These are phyloP conservation scores for Callopanchax toddi DNA, from an alignment of 2,113 vertebrate genomes.

Conservation along the genomic window DNA sequence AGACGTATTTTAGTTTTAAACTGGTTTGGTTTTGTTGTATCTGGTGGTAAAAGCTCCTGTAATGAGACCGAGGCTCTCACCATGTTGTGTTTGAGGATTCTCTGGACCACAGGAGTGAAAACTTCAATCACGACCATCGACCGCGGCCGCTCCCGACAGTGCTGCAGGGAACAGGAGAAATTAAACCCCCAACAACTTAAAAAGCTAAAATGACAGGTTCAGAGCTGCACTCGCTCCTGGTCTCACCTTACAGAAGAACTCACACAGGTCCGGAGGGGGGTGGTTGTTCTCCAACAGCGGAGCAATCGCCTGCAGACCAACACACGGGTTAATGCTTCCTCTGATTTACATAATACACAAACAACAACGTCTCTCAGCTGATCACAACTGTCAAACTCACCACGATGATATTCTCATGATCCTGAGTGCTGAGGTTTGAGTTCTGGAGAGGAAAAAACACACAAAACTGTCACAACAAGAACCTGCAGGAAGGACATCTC, in stretches of 20 bases:
- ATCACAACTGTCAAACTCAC: constrained; percentile 86
- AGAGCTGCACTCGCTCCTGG: accelerated
- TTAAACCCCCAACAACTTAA: too few relatives aligned
- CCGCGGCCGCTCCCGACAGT: constrained; percentile 96
- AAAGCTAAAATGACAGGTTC: too few relatives aligned
- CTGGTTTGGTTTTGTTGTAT: too few relatives aligned
- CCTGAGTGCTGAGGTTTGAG: constrained; percentile 93
- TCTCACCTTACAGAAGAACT: constrained; percentile 99
- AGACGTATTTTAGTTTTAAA: too few relatives aligned
- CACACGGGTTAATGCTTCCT: constrained; percentile 39
- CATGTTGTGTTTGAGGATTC: constrained; percentile 99
- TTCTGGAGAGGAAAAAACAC: constrained; percentile 81
- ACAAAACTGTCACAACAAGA: not conserved
- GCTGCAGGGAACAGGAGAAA: constrained; percentile 77
- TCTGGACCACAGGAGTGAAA: constrained; percentile 98
- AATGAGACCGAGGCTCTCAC: constrained; percentile 76
- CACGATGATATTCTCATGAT: constrained; percentile 99
- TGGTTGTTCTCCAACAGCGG: constrained; percentile 99
- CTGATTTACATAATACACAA: constrained; percentile 41
- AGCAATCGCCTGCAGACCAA: constrained; percentile 88
- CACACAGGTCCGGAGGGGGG: constrained; percentile 97
- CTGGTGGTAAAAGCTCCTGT: too few relatives aligned
- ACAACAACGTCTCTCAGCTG: not conserved
- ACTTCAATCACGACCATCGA: constrained; percentile 99
- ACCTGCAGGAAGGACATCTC: too few relatives aligned